These are phyloP conservation scores for Drosophila hamatofila DNA, from an alignment of 2,888 invertebrate genomes.

Conservation along the genomic window DNA sequence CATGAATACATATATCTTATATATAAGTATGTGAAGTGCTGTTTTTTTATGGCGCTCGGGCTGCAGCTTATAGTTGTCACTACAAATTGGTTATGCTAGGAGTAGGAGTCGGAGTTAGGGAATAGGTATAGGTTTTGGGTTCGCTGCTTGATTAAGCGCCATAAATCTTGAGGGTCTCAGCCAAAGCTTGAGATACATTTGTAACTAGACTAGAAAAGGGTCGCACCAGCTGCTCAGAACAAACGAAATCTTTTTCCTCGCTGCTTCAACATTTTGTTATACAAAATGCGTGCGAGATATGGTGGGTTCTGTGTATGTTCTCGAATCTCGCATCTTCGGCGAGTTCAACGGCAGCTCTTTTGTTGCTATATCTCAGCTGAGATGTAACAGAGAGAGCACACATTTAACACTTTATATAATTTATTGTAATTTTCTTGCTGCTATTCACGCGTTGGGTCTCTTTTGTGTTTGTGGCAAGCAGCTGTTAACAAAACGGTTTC, in stretches of 20 bases:
- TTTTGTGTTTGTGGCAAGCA: constrained; percentile 38
- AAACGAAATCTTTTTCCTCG: constrained; percentile 43
- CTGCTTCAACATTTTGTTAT: constrained; percentile 60
- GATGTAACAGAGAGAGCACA: constrained; percentile 18
- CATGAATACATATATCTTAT: constrained; percentile 20
- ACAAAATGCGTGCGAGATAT: constrained; percentile 46
- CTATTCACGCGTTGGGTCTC: constrained; percentile 45
- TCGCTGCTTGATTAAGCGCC: constrained; percentile 68
- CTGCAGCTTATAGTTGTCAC: constrained; percentile 78
- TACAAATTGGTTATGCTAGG: constrained; percentile 70
- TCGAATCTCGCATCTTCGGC: constrained; percentile 16
- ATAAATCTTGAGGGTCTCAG: constrained; percentile 70
- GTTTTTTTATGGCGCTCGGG: constrained; percentile 69
- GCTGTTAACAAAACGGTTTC: constrained; percentile 82
- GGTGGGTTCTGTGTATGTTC: constrained; percentile 14
- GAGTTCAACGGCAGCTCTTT: constrained; percentile 43
- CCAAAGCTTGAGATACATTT: constrained; percentile 54
- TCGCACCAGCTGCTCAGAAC: constrained; percentile 50
- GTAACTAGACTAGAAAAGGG: constrained; percentile 61
- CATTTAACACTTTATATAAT: constrained; percentile 81
- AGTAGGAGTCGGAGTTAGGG: constrained; percentile 13
- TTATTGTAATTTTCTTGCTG: constrained; percentile 70
- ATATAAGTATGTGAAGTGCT: constrained; percentile 8
- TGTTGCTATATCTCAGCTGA: constrained; percentile 20
- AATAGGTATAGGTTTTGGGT: constrained; percentile 28